A percentile compares a stretch with the other conserved stretches of the same genome.
These are phyloP conservation scores for Cheilosia soror DNA, from an alignment of 2,888 invertebrate genomes.

Conservation along the genomic window DNA sequence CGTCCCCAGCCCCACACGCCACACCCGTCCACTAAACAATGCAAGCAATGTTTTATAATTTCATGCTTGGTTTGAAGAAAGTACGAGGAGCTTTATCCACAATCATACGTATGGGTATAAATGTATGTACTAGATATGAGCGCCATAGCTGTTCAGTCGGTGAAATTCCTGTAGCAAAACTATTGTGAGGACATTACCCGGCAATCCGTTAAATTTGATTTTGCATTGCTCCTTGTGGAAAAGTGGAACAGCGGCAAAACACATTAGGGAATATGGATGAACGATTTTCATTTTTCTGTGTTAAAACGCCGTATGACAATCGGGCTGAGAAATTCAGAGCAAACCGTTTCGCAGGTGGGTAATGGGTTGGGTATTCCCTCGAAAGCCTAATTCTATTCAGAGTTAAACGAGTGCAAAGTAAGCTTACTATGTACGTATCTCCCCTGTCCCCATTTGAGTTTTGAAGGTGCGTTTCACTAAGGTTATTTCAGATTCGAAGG, in stretches of 20 bases:
- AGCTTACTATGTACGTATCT: conserved; percentile 14
- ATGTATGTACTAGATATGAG: too few species aligned
- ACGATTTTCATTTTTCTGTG: conserved; percentile 63
- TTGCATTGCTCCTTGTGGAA: conserved; percentile 28
- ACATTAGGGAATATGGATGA: conserved; percentile 52
- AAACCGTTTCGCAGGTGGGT: conserved; percentile 14
- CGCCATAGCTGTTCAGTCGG: too few species aligned
- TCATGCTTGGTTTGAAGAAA: conserved; percentile 43
- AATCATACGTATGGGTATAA: not conserved
- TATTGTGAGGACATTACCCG: too few species aligned
- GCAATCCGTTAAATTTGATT: conserved; percentile 3
- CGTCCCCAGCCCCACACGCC: too few species aligned
- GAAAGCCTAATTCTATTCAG: conserved; percentile 34
- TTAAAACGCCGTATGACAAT: conserved; percentile 55
- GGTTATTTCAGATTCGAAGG: conserved; percentile 30
- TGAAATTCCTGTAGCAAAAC: too few species aligned
- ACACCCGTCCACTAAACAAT: too few species aligned
- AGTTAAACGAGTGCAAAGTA: conserved; percentile 49
- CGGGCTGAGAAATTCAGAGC: conserved; percentile 7
- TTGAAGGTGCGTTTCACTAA: conserved; percentile 45
- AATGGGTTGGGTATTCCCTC: conserved; percentile 36
- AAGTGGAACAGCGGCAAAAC: conserved; percentile 51
- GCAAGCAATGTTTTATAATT: conserved; percentile 7
- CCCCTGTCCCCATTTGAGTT: not conserved
- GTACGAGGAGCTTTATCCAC: conserved; percentile 10